Evolutionary conservation across 2,797 vertebrate genomes (phyloP).

Genomic region (Squalus acanthias): DNA sequence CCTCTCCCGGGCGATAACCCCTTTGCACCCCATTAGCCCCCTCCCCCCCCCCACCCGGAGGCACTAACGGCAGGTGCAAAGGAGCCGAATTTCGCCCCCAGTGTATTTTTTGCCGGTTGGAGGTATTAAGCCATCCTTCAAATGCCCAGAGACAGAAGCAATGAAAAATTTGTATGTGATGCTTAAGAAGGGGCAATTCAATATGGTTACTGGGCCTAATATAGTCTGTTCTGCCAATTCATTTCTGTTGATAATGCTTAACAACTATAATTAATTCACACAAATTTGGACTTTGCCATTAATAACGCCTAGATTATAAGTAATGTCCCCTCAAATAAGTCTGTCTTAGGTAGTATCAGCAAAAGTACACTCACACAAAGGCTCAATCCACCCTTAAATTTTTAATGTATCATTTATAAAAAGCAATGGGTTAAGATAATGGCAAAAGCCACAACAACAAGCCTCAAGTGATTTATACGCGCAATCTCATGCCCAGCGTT

Average conservation of each 20-base stretch:
- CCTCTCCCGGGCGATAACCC: too few relatives aligned
- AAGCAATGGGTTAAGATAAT: not conserved
- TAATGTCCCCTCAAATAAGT: not conserved
- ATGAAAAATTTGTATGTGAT: not conserved
- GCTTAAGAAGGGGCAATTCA: not conserved
- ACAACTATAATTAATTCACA: not conserved
- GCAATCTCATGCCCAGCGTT: not conserved
- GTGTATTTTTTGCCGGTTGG: not conserved
- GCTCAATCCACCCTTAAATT: not conserved
- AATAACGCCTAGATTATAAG: not conserved
- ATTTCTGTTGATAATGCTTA: not conserved
- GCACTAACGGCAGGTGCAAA: too few relatives aligned
- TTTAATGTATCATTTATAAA: slow-evolving; percentile 11
- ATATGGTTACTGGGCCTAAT: not conserved
- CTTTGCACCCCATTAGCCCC: too few relatives aligned
- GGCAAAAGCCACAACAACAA: not conserved
- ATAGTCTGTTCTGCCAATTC: not conserved
- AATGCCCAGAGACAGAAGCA: not conserved
- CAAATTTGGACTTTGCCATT: not conserved
- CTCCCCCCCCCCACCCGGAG: too few relatives aligned
- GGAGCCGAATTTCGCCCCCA: too few relatives aligned
- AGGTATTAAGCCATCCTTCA: not conserved
- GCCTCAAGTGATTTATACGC: not conserved
- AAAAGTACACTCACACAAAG: not conserved
- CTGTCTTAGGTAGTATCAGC: not conserved